A percentile compares a stretch with the other conserved stretches of the same genome.
phyloP scores from a whole-genome alignment of 2,888 invertebrate genomes.

The Pristionchus fissidentatus region DNA sequence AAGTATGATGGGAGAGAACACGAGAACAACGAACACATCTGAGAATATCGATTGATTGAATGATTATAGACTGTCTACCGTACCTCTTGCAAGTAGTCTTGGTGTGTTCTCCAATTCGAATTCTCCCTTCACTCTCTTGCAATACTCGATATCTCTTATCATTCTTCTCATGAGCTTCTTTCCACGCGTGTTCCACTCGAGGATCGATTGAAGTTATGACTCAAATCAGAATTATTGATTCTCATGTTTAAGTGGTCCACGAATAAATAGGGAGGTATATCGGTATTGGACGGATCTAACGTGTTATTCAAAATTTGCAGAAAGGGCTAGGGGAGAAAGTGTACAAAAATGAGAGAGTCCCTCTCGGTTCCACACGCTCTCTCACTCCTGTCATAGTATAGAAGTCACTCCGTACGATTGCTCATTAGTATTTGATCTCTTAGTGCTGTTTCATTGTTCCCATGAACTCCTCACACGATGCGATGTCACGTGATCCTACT shows the following conservation, averaged over 20 bases:
- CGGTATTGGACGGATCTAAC: neutral
- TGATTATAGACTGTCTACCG: conserved; percentile 2
- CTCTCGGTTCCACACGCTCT: too few relatives aligned
- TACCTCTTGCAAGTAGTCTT: conserved; percentile 42
- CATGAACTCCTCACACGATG: too few relatives aligned
- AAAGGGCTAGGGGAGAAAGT: too few relatives aligned
- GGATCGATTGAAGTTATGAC: conserved; percentile 30
- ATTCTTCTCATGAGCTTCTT: conserved; percentile 62
- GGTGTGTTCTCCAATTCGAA: neutral
- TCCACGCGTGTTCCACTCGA: conserved; percentile 61
- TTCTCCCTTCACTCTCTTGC: conserved; percentile 52
- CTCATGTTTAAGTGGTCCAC: too few relatives aligned
- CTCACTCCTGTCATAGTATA: too few relatives aligned
- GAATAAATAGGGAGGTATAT: neutral
- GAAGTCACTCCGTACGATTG: too few relatives aligned
- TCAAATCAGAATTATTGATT: neutral
- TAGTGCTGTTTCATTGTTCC: too few relatives aligned
- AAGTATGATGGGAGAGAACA: conserved; percentile 51
- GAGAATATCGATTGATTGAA: conserved; percentile 25
- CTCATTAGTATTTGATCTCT: too few relatives aligned
- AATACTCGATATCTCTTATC: conserved; percentile 61
- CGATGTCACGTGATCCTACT: too few relatives aligned
- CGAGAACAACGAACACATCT: conserved; percentile 60
- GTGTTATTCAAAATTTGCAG: neutral
- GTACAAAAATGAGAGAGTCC: too few relatives aligned